These are phyloP conservation scores for Gymnogyps californianus DNA, from an alignment of 2,113 vertebrate genomes.

Conservation along the genomic window DNA sequence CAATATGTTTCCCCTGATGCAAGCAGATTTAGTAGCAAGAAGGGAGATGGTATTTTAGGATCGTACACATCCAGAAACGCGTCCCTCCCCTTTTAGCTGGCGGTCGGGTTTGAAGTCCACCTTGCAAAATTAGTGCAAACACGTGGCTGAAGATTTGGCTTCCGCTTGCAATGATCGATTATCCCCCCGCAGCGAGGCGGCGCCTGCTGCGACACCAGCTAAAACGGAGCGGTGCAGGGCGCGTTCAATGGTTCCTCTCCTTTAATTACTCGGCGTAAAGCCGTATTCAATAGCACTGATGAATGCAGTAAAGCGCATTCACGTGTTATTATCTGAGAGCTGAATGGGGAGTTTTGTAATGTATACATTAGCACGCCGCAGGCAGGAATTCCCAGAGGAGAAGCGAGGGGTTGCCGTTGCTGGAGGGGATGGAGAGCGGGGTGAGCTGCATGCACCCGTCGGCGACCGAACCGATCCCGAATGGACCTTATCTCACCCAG, in stretches of 20 bases:
- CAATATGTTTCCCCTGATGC: background rate
- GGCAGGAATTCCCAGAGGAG: background rate
- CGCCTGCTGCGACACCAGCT: background rate
- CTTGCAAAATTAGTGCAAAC: background rate
- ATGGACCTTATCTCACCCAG: background rate
- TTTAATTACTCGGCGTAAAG: background rate
- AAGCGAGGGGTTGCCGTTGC: background rate
- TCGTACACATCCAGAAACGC: background rate
- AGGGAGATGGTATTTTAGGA: background rate
- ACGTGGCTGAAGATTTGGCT: background rate
- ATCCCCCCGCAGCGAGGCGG: background rate
- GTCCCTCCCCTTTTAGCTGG: background rate
- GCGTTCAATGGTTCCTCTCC: background rate
- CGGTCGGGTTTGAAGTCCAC: background rate
- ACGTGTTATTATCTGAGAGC: background rate
- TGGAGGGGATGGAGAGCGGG: background rate
- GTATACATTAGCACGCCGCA: rapidly evolving
- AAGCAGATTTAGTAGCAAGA: background rate
- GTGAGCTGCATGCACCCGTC: background rate
- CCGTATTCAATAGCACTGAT: background rate
- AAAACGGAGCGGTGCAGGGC: too few species aligned
- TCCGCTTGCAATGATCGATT: background rate
- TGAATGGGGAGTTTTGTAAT: background rate
- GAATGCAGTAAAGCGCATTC: background rate
- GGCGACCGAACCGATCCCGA: rapidly evolving